phyloP scores from a whole-genome alignment of 2,113 vertebrate genomes.

The Pungitius pungitius region DNA sequence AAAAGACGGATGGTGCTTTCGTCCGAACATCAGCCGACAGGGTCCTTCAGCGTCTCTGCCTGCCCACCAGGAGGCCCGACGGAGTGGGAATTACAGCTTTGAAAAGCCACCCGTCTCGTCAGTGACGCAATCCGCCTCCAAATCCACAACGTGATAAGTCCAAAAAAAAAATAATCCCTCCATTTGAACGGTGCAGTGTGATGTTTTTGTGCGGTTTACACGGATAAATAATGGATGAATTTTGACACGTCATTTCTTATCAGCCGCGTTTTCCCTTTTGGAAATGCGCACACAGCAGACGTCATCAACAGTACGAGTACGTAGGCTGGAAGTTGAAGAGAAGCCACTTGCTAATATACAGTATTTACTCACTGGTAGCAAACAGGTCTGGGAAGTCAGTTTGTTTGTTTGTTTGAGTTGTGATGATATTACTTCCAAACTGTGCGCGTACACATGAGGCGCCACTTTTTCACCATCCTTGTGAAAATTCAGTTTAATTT shows the following conservation, averaged over 20 bases:
- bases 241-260: constrained; percentile 48
- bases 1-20: constrained; percentile 54
- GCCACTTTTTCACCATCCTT: not conserved
- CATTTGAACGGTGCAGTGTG: constrained; percentile 38
- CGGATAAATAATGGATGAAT: constrained; percentile 47
- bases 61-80: constrained; percentile 22
- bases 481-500: not conserved
- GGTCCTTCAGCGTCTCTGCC: constrained; percentile 36
- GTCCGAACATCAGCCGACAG: constrained; percentile 28
- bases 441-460: no score
- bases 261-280: constrained; percentile 20
- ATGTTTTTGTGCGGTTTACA: constrained; percentile 30
- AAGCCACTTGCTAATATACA: no score
- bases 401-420: not conserved
- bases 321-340: not conserved
- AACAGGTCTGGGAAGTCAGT: not conserved
- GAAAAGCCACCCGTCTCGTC: constrained; percentile 28
- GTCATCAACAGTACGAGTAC: not conserved
- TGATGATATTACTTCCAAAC: not conserved
- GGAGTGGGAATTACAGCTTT: constrained; percentile 22
- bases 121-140: constrained; percentile 37
- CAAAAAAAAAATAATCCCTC: constrained; percentile 55
- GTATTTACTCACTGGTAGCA: not conserved
- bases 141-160: constrained; percentile 36
- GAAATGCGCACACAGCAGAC: constrained; percentile 7